Percentiles rank a stretch among this genome's conserved stretches.
Evolutionary conservation across 1,140 invertebrate species (phyloP).

Genomic region (Drosophila funebris): DNA sequence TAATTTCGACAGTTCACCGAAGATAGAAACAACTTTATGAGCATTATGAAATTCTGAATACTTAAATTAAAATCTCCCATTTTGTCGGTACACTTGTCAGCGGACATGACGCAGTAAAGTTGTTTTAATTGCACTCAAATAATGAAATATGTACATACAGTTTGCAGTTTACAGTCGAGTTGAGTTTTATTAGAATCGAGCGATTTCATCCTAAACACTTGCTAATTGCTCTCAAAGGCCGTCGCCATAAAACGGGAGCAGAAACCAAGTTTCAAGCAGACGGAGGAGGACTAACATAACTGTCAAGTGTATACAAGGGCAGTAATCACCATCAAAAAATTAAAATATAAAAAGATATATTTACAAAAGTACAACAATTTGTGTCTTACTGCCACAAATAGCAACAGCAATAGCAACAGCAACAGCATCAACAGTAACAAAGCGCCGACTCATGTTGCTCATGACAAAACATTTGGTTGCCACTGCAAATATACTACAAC

Average conservation of each 20-base stretch:
- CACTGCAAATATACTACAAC: neutral
- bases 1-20: neutral
- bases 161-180: slow-evolving; percentile 26
- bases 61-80: slow-evolving; percentile 67
- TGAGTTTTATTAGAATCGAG: slow-evolving; percentile 52
- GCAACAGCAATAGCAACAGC: slow-evolving; percentile 1
- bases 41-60: slow-evolving; percentile 54
- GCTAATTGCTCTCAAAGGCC: slow-evolving; percentile 48
- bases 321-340: slow-evolving; percentile 32
- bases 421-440: slow-evolving; percentile 4
- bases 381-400: slow-evolving; percentile 18
- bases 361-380: slow-evolving; percentile 22
- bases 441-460: slow-evolving; percentile 39
- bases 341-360: neutral
- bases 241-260: slow-evolving; percentile 16
- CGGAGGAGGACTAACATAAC: slow-evolving; percentile 13
- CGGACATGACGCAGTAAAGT: slow-evolving; percentile 68
- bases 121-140: slow-evolving; percentile 68
- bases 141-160: slow-evolving; percentile 43
- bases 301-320: slow-evolving; percentile 45
- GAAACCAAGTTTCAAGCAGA: neutral
- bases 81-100: slow-evolving; percentile 35
- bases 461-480: slow-evolving; percentile 18
- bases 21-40: neutral
- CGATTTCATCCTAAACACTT: slow-evolving; percentile 49